These are phyloP conservation scores for Heliangelus exortis DNA, from an alignment of 2,797 vertebrate species.

Conservation along the genomic window DNA sequence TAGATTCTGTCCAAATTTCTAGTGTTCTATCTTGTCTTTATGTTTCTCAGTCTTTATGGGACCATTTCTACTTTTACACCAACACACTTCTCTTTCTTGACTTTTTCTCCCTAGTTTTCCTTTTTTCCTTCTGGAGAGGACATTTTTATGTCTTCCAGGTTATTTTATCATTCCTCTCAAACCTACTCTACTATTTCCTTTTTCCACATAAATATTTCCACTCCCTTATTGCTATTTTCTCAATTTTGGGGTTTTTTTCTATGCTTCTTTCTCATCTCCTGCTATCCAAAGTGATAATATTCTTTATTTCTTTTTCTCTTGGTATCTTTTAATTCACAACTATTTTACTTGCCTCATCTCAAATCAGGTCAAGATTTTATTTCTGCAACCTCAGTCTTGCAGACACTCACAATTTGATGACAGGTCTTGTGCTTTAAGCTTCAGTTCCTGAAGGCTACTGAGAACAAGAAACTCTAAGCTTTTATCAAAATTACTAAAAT, in stretches of 20 bases:
- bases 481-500: slow-evolving; percentile 45
- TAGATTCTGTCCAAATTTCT: not conserved
- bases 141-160: not conserved
- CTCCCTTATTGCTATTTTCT: not conserved
- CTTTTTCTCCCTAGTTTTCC: not conserved
- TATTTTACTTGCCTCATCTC: not conserved
- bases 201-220: not conserved
- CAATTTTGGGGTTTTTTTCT: not conserved
- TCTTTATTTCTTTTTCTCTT: not conserved
- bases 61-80: not conserved
- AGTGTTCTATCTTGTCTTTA: not conserved
- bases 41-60: not conserved
- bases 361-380: slow-evolving; percentile 12
- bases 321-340: not conserved
- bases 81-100: not conserved
- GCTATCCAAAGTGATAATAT: not conserved
- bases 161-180: not conserved
- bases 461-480: slow-evolving; percentile 28
- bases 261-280: not conserved
- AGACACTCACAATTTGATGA: slow-evolving; percentile 4
- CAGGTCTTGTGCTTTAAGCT: not conserved
- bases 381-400: not conserved
- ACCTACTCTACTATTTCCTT: not conserved
- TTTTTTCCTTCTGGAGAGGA: fast-evolving
- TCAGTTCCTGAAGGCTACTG: slow-evolving; percentile 2